Percentiles rank a stretch among this genome's conserved stretches.
phyloP scores from a whole-genome alignment of 2,113 vertebrate genomes.

The Natator depressus region DNA sequence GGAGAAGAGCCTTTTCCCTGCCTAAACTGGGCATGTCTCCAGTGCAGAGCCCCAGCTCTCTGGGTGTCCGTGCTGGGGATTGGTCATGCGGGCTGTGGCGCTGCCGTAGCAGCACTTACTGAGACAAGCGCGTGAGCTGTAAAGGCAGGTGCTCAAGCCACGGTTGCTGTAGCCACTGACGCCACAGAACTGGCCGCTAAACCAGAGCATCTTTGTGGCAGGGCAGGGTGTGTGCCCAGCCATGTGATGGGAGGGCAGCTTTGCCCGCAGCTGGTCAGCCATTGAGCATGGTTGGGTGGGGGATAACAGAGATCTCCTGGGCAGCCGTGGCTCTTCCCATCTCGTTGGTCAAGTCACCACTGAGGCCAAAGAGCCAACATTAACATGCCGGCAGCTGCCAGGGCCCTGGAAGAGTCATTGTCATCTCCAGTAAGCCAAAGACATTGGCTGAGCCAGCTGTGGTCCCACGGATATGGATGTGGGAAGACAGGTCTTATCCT shows the following conservation, averaged over 20 bases:
- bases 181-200: background rate
- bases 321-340: background rate
- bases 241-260: background rate
- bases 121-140: background rate
- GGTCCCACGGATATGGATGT: accelerated
- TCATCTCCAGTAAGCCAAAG: background rate
- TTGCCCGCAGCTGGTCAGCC: background rate
- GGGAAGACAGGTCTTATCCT: background rate
- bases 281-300: background rate
- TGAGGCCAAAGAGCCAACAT: background rate
- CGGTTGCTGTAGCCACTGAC: background rate
- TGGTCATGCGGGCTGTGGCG: background rate
- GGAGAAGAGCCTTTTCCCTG: background rate
- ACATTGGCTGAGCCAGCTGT: background rate
- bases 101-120: background rate
- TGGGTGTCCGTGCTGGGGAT: too few species aligned
- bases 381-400: background rate
- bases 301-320: background rate
- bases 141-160: background rate
- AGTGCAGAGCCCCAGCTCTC: background rate
- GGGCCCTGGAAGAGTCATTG: background rate
- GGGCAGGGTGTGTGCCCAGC: background rate
- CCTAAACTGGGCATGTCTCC: background rate
- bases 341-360: background rate
- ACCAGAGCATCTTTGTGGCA: background rate